Base-by-base conservation (phyloP, 2,797 vertebrate species). In the Diplodus puntazzo region DNA sequence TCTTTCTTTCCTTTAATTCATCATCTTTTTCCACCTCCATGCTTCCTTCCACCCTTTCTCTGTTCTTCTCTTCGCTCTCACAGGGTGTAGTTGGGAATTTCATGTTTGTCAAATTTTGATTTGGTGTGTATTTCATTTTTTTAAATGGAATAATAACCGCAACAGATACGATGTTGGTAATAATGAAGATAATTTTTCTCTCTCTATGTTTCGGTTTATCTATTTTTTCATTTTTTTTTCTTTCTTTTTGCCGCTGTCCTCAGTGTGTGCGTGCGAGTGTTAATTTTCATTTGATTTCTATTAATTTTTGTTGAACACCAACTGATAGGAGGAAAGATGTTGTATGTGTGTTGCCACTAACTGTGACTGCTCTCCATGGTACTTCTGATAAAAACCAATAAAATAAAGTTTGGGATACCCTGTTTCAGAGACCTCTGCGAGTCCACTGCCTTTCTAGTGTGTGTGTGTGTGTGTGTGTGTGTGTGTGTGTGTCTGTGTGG, bases 401-500 rank as follows among this genome's bases (percentile, higher is more conserved):
- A 96, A 99, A 98, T 98, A 98, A 99, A 98, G 96, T 97, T 95
- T 97, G 95, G 96, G 95, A 97, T 96, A 96, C 97, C 97, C 96
- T 95, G 96, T 97, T 94, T 96, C 94, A 95, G 94, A 95, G 94
- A 94, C 81, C 80, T 80, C 73, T 73, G 42, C 2, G 90, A 85
- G 63, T 93, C 81, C 69, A 78, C 60, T 92, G 73, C 63, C 79
- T 93, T 70, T 84, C 34, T 83, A 18, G 23, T 25, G 20, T 73
- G 21, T 66, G 18, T 71, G 14, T 70, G 54, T 58, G 54, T 69
- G 55, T 69, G 48, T 66, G 54, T 77, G 66, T 49, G 21, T 27
- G 25, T 70, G 23, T 30, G 16, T 30, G n/a, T 69, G 69, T 65
- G n/a, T 30, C 18, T 30, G 18, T 71, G 14, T 70, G 54, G 54